phyloP scores from a whole-genome alignment of 2,888 invertebrate species.

The Blastobasis adustella region DNA sequence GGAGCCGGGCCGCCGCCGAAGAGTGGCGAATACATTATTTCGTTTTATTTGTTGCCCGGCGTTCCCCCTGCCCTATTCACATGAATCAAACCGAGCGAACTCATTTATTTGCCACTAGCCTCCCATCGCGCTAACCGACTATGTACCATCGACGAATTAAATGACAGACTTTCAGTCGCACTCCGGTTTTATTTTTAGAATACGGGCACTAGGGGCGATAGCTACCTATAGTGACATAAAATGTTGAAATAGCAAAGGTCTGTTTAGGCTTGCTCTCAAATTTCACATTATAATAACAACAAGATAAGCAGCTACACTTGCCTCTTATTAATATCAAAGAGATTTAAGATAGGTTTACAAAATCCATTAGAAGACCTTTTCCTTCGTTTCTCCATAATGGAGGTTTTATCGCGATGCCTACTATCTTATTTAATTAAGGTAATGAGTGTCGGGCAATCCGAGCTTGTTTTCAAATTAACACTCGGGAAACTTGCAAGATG shows the following conservation, averaged over 20 bases:
- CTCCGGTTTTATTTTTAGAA: no score
- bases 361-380: conserved; percentile 19
- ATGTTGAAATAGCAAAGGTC: no score
- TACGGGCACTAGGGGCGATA: no score
- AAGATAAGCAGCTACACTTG: no score
- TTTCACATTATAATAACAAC: no score
- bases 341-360: no score
- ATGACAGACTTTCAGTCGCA: not conserved
- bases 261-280: no score
- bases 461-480: conserved; percentile 51
- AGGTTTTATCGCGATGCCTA: conserved; percentile 22
- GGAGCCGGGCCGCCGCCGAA: no score
- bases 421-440: conserved; percentile 59
- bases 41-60: conserved; percentile 63
- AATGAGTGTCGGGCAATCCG: conserved; percentile 51
- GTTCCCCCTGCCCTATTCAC: conserved; percentile 61
- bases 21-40: no score
- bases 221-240: no score
- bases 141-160: conserved; percentile 7
- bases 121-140: conserved; percentile 12
- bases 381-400: conserved; percentile 28
- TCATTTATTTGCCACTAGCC: conserved; percentile 67
- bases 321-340: no score
- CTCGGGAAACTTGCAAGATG: conserved; percentile 25
- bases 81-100: conserved; percentile 68